Base-by-base conservation (phyloP, 2,797 vertebrate species). In the Leptatherina wallacei region DNA sequence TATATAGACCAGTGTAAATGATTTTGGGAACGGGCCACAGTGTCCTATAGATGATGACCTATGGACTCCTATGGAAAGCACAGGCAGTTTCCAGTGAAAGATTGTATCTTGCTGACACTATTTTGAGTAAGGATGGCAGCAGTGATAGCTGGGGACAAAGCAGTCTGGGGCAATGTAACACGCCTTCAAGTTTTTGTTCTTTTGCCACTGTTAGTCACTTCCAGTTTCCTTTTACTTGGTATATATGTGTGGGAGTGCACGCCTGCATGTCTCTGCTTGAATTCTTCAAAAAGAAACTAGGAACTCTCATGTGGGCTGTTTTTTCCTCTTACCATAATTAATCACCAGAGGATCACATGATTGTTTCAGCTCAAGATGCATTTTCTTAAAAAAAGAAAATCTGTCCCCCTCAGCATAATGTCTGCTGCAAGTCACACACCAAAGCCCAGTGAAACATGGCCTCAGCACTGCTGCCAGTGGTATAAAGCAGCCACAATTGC, bases 1-100 rank as follows among this genome's bases (percentile, higher is more conserved):
- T 88, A 87, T 88, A 86, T 90, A 82, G 80, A 58, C 78, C 82
- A 61, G 68, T 73, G 78, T 83, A 82, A 88, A 85, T 87, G 81
- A 88, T 79, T 83, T 80, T 78, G 60, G 74, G 78, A 79, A 73
- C 61, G 78, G 77, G 61, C 74, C 64, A 80, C 56, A 62, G 44
- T 85, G 83, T 82, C 65, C 35, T 81, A 76, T 74, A 83, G 75
- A 84, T 80, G 77, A 82, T 83, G 77, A 82, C 77, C 71, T 79
- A 75, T 83, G 61, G 78, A 85, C 82, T 82, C 67, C 36, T 69
- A 63, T 4, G 2, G 59, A 71, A 61, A 68, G 72, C 40, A 49
- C 80, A 75, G 69, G 68, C 68, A 32, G 69, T 82, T 65, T 61
- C 54, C 4, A 27, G 40, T 83, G 74, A 81, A 75, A 62, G 72